These are phyloP conservation scores for Varecia variegata DNA, from an alignment of 2,797 vertebrate genomes.

Conservation along the genomic window DNA sequence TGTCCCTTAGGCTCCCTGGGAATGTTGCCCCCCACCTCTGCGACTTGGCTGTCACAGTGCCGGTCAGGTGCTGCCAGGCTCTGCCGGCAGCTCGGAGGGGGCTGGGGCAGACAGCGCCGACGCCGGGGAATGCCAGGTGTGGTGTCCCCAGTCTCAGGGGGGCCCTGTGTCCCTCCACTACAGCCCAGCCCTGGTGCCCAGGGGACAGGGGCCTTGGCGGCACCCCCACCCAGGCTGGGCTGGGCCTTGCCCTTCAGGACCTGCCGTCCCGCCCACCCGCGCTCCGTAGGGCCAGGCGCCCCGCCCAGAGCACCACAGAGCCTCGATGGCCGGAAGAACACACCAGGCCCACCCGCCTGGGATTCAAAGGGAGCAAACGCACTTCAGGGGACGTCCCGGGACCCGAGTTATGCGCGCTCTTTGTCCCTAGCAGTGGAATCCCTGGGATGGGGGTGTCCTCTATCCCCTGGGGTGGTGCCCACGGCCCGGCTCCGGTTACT, in stretches of 20 bases:
- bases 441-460: background rate
- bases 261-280: background rate
- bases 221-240: background rate
- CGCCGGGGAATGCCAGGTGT: background rate
- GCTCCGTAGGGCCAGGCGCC: fast-evolving
- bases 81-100: background rate
- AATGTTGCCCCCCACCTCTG: background rate
- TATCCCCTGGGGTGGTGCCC: background rate
- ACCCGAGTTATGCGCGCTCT: background rate
- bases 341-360: background rate
- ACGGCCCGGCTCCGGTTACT: constrained; percentile 41
- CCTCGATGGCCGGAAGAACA: background rate
- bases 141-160: background rate
- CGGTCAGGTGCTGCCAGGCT: constrained; percentile 40
- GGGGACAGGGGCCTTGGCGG: fast-evolving
- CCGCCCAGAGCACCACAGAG: fast-evolving
- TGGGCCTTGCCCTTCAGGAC: too few relatives aligned
- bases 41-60: background rate
- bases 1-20: background rate
- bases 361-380: background rate
- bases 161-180: background rate
- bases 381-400: background rate
- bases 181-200: background rate
- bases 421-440: background rate
- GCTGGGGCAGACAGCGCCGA: background rate